A percentile compares a stretch with the other conserved stretches of the same genome.
phyloP scores from a whole-genome alignment of 1,140 invertebrate genomes.

The Lerema accius region DNA sequence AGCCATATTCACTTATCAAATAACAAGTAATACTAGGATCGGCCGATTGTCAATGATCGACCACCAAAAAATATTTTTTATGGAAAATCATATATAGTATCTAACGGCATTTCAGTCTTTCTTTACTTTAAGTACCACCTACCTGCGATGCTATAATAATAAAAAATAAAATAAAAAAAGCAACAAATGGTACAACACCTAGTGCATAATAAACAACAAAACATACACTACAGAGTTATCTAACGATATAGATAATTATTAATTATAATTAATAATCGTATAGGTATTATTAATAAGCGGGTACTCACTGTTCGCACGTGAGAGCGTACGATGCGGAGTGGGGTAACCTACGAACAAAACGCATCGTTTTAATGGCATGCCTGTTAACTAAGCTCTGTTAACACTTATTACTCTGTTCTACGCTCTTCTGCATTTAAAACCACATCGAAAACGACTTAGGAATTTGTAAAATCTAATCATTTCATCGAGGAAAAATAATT shows the following conservation, averaged over 20 bases:
- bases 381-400: conserved; percentile 71
- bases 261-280: conserved; percentile 21
- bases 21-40: too few relatives aligned
- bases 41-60: too few relatives aligned
- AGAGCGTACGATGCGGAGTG: conserved; percentile 79
- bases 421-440: neutral
- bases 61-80: too few relatives aligned
- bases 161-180: conserved; percentile 1
- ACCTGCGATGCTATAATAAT: too few relatives aligned
- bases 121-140: too few relatives aligned
- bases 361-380: conserved; percentile 76
- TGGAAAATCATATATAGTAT: too few relatives aligned
- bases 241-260: conserved; percentile 12
- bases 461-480: too few relatives aligned
- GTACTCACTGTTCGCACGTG: conserved; percentile 81
- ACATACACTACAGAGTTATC: conserved; percentile 17
- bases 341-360: conserved; percentile 78
- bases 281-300: conserved; percentile 72
- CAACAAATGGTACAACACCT: conserved; percentile 26
- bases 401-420: conserved; percentile 38
- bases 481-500: too few relatives aligned
- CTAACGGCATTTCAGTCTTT: too few relatives aligned
- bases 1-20: too few relatives aligned
- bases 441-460: neutral
- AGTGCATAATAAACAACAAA: conserved; percentile 7